These are phyloP conservation scores for Diarsia brunnea DNA, from an alignment of 2,888 invertebrate genomes.

Conservation along the genomic window DNA sequence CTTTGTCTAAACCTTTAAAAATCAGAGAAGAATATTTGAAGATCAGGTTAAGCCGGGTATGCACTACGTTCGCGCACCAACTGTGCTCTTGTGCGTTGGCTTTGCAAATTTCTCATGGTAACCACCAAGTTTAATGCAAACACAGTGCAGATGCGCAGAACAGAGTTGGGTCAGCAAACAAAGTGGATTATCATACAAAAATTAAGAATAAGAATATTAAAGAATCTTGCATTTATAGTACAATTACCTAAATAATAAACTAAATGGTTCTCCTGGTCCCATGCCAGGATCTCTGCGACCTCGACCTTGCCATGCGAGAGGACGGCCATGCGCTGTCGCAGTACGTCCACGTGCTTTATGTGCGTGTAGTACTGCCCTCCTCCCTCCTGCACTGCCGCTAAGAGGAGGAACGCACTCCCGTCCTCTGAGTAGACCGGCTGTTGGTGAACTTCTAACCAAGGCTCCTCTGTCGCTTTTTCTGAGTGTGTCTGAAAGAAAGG, in stretches of 20 bases:
- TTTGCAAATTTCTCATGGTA: neutral
- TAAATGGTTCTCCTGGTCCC: conserved; percentile 96
- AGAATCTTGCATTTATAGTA: neutral
- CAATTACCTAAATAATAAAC: conserved; percentile 93
- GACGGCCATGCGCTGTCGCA: conserved; percentile 95
- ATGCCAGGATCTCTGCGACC: conserved; percentile 95
- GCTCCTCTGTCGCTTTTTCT: conserved; percentile 95
- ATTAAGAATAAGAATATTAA: neutral
- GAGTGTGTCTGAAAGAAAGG: conserved; percentile 92
- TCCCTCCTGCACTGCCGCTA: conserved; percentile 96
- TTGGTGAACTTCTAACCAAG: conserved; percentile 96
- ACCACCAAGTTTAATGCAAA: neutral
- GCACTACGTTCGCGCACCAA: neutral
- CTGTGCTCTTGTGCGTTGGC: neutral
- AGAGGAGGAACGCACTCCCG: conserved; percentile 95
- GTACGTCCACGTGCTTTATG: conserved; percentile 96
- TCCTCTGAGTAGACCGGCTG: conserved; percentile 96
- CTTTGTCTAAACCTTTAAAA: conserved; percentile 87
- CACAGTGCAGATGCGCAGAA: neutral
- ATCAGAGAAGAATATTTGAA: conserved; percentile 71
- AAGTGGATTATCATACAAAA: neutral
- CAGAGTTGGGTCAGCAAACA: neutral
- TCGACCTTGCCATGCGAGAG: conserved; percentile 96
- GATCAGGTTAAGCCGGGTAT: conserved; percentile 10
- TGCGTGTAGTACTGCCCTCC: conserved; percentile 96